These are phyloP conservation scores for Euthynnus affinis DNA, from an alignment of 2,797 vertebrate species.

Conservation along the genomic window DNA sequence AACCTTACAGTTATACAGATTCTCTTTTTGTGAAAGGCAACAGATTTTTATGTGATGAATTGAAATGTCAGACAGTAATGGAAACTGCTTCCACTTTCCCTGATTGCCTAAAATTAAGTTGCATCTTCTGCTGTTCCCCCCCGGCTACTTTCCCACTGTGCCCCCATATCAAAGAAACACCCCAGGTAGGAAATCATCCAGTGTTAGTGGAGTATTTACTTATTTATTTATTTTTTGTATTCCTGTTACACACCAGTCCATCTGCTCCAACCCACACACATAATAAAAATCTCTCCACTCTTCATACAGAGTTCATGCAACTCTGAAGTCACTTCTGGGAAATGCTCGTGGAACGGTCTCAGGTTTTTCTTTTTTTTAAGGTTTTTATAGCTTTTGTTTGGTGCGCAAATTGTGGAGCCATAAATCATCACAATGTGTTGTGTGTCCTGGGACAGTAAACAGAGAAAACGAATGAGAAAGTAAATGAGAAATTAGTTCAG, in stretches of 20 bases:
- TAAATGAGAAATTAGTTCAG: constrained; percentile 3
- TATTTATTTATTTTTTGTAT: too few species aligned
- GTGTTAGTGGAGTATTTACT: constrained; percentile 22
- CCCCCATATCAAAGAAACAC: constrained; percentile 24
- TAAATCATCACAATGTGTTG: not conserved
- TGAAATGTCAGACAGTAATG: not conserved
- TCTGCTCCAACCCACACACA: constrained; percentile 67
- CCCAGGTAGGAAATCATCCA: constrained; percentile 23
- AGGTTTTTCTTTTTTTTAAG: not conserved
- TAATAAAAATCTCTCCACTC: constrained; percentile 67
- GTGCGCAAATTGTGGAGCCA: constrained; percentile 20
- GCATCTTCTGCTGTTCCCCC: not conserved
- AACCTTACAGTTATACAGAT: not conserved
- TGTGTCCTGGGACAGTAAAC: not conserved
- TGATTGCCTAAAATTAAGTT: not conserved
- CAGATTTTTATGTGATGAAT: not conserved
- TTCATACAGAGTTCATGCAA: constrained; percentile 68
- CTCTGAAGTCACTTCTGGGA: constrained; percentile 67
- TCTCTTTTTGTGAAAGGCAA: not conserved
- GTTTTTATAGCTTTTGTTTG: constrained; percentile 19
- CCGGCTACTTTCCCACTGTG: not conserved
- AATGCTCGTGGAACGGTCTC: constrained; percentile 34
- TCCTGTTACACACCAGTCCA: constrained; percentile 49
- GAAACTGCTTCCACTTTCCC: not conserved
- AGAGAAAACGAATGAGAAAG: not conserved